Conservation (phyloP, 2,797 vertebrate species). For the Ptychobarbus kaznakovi region DNA sequence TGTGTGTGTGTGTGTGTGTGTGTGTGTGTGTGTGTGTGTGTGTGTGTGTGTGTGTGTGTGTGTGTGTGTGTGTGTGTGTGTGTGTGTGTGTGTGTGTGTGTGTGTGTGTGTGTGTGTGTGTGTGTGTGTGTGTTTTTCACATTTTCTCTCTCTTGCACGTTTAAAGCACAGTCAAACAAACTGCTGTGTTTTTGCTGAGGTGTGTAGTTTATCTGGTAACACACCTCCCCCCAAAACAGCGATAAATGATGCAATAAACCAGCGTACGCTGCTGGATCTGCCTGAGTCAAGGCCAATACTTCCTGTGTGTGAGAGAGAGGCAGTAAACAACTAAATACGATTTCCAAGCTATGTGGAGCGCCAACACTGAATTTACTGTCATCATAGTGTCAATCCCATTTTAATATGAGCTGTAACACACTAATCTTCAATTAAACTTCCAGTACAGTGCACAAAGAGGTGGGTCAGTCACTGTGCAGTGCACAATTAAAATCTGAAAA, state of each 20-base stretch:
- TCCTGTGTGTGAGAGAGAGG: background rate
- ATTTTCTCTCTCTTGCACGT: background rate
- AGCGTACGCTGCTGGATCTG: background rate
- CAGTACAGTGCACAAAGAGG: background rate
- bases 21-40: conserved; percentile 17
- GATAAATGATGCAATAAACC: conserved; percentile 39
- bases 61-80: conserved; percentile 16
- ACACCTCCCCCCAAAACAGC: background rate
- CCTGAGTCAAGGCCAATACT: conserved; percentile 18
- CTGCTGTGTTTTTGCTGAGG: conserved; percentile 32
- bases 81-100: conserved; percentile 17
- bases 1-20: no score
- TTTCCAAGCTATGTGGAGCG: conserved; percentile 16
- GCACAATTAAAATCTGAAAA: conserved; percentile 11
- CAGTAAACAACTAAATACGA: conserved; percentile 40
- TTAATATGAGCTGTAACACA: conserved; percentile 13
- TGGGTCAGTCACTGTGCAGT: no score
- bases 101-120: conserved; percentile 15
- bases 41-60: conserved; percentile 18
- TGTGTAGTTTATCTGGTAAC: conserved; percentile 20
- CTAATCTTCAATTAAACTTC: conserved; percentile 6
- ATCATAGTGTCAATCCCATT: background rate
- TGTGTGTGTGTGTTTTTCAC: conserved; percentile 4
- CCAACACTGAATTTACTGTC: background rate
- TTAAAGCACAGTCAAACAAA: background rate